These are phyloP conservation scores for Aplysina aerophoba DNA, from an alignment of 37 sponge, comb jelly and placozoan genomes.

Conservation along the genomic window DNA sequence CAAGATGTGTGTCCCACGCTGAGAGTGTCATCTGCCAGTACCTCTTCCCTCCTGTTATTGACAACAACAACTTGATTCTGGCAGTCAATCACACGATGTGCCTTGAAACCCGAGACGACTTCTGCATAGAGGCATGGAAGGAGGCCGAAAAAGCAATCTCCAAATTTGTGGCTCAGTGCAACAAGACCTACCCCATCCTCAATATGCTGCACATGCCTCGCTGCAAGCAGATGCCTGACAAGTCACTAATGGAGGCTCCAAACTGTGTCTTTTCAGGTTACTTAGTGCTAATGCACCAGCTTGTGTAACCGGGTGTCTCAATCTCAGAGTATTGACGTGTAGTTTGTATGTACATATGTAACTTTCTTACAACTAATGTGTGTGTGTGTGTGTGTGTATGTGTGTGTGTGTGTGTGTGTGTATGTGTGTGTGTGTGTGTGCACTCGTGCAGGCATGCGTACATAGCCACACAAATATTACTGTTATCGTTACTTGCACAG, in stretches of 20 bases:
- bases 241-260: neutral
- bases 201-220: constrained; percentile 10
- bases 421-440: too few species aligned
- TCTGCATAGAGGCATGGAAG: neutral
- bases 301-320: too few species aligned
- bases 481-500: neutral
- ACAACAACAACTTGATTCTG: neutral
- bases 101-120: neutral
- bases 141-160: neutral
- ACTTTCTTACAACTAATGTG: too few species aligned
- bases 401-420: too few species aligned
- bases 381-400: too few species aligned
- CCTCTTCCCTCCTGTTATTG: constrained; percentile 3
- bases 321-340: too few species aligned
- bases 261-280: neutral
- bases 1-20: neutral
- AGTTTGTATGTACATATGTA: too few species aligned
- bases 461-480: too few species aligned
- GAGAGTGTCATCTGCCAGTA: neutral
- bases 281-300: neutral
- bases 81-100: neutral
- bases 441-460: too few species aligned
- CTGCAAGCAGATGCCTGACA: neutral
- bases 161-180: neutral
- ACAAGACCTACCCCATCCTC: constrained; percentile 4